Base-by-base conservation (phyloP, 2,113 vertebrate genomes). In the Haemorhous mexicanus region DNA sequence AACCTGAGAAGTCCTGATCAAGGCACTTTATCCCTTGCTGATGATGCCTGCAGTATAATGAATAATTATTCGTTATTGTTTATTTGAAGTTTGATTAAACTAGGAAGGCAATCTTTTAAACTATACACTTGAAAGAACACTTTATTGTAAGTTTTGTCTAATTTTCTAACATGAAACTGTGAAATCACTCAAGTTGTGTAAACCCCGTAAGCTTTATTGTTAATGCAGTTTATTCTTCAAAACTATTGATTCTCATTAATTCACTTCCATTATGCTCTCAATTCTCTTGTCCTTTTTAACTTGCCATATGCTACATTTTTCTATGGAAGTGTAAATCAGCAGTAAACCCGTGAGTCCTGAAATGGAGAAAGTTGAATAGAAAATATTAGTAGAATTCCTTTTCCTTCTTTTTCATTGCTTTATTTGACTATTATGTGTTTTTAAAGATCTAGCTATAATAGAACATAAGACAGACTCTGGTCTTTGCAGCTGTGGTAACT, bases 241-340 rank as follows among this genome's bases (percentile, higher is more conserved):
- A 95, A 95, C 92, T 95, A 96, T 96, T 89, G 97, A 96, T 97
- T 64, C 84, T 96, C 83, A 89, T 88, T 97, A 96, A 97, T 96
- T 97, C 86, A 41, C 90, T 93, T 87, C 91, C 87, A 81, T 95
- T 97, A 89, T 95, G 89, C 85, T 97, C 93, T 96, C 78, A 79
- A 73, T 92, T 96, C 96, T 84, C 80, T 96, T n/a, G 13, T 89
- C 91, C 94, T 95, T 74, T 93, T 88, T 95, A 96, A 95, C 87
- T 97, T 97, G 75, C 26, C 66, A 64, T 70, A 53, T 93, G 77
- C 77, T 94, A 56, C 10, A 13, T 87, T 97, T 56, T 82, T 77
- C 46, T 81, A 4, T 67, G 56, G 23, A 81, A 78, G 47, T 52
- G 58, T 75, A 52, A 86, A 72, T 95, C 47, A 33, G 43, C 46